Evolutionary conservation across 2,888 invertebrate species (phyloP).

Genomic region (Myathropa florea): DNA sequence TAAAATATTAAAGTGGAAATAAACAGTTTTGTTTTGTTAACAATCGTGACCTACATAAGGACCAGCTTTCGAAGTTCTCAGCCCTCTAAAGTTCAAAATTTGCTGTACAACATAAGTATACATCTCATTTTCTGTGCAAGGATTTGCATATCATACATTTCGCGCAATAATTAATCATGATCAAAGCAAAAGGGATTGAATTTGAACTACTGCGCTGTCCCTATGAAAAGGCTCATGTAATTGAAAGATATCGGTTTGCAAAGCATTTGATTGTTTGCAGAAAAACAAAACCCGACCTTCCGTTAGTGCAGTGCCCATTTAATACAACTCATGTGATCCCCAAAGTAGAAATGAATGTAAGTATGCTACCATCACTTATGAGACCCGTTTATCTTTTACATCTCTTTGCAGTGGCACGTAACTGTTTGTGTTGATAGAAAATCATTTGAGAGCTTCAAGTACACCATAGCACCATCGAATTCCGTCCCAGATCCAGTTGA

Average conservation of each 20-base stretch:
- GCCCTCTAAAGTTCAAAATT: neutral
- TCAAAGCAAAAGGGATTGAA: conserved; percentile 54
- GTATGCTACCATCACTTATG: neutral
- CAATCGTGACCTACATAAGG: too few relatives aligned
- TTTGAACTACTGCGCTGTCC: conserved; percentile 81
- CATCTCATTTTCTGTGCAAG: too few relatives aligned
- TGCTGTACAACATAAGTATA: neutral
- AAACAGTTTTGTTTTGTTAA: too few relatives aligned
- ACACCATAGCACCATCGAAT: neutral
- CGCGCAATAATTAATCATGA: conserved; percentile 27
- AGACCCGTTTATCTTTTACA: neutral
- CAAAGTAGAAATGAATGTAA: conserved; percentile 79
- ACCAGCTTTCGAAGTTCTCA: too few relatives aligned
- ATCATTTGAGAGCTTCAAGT: conserved; percentile 72
- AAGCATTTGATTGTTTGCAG: conserved; percentile 82
- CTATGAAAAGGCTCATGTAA: conserved; percentile 81
- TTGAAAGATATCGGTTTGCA: conserved; percentile 81
- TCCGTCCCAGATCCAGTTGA: conserved; percentile 36
- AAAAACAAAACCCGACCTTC: conserved; percentile 78
- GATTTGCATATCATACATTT: too few relatives aligned
- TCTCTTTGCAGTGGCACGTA: conserved; percentile 71
- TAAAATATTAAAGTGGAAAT: too few relatives aligned
- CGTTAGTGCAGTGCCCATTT: conserved; percentile 81
- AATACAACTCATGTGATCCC: conserved; percentile 81
- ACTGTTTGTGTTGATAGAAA: conserved; percentile 70